A percentile compares a stretch with the other conserved stretches of the same genome.
phyloP scores from a whole-genome alignment of 2,888 invertebrate species.

The Eupithecia subfuscata region DNA sequence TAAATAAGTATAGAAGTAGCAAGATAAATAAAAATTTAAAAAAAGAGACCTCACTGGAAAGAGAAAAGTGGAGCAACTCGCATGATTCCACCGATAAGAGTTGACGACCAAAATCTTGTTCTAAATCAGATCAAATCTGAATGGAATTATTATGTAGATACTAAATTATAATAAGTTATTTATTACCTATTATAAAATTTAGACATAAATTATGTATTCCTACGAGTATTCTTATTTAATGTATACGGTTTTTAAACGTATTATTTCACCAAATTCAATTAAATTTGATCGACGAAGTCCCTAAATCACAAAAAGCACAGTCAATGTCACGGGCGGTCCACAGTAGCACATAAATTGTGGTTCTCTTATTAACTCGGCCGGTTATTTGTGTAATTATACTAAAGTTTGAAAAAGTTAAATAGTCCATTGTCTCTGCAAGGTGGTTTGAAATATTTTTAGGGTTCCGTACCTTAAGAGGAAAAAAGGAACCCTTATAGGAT shows the following conservation, averaged over 20 bases:
- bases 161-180: no score
- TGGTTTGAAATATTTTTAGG: slow-evolving; percentile 37
- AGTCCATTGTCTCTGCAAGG: slow-evolving; percentile 53
- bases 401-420: slow-evolving; percentile 44
- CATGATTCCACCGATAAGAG: no score
- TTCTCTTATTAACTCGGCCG: slow-evolving; percentile 45
- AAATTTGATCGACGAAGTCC: background rate
- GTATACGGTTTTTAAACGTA: background rate
- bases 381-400: slow-evolving; percentile 44
- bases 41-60: no score
- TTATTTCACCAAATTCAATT: background rate
- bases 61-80: no score
- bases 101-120: no score
- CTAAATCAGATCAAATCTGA: no score
- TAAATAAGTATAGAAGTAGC: no score
- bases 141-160: no score
- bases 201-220: background rate
- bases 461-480: no score
- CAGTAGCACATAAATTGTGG: slow-evolving; percentile 26
- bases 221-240: background rate
- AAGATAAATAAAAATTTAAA: no score
- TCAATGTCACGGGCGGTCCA: background rate
- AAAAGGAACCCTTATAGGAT: no score
- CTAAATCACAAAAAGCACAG: slow-evolving; percentile 1
- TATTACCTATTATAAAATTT: no score